Conservation (phyloP, 37 sponge, comb jelly and placozoan genomes). For the Hexactinellida sp. region DNA sequence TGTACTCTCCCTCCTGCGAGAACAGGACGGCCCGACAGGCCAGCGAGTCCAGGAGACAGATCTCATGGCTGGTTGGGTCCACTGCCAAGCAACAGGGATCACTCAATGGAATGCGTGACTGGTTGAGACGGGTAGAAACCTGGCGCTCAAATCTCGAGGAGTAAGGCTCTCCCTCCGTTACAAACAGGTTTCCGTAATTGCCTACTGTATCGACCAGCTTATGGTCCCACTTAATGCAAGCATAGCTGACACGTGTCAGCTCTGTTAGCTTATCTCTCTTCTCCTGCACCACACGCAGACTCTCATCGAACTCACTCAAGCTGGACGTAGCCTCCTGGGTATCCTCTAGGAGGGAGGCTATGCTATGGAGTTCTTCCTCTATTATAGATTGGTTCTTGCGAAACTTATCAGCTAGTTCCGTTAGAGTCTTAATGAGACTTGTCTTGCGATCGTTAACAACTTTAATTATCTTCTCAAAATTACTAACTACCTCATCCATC, state of each 20-base stretch:
- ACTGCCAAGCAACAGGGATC: not conserved
- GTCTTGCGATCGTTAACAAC: not conserved
- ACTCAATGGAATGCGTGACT: not conserved
- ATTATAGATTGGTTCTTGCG: not conserved
- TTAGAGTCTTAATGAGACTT: not conserved
- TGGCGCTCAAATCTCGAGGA: not conserved
- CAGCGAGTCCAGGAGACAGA: not conserved
- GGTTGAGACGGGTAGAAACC: not conserved
- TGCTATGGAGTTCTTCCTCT: not conserved
- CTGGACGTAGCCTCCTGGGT: not conserved
- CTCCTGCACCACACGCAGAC: not conserved
- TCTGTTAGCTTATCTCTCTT: not conserved
- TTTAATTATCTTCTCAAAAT: not conserved
- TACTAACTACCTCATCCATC: not conserved
- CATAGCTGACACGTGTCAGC: not conserved
- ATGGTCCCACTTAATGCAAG: not conserved
- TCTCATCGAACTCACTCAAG: not conserved
- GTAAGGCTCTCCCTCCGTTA: not conserved
- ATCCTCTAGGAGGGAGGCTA: not conserved
- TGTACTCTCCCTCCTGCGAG: not conserved
- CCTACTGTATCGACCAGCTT: not conserved
- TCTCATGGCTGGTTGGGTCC: not conserved
- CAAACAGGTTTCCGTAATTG: not conserved
- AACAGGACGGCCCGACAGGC: not conserved
- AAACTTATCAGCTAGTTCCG: not conserved